phyloP scores from a whole-genome alignment of 2,113 vertebrate species.

The Platichthys stellatus region DNA sequence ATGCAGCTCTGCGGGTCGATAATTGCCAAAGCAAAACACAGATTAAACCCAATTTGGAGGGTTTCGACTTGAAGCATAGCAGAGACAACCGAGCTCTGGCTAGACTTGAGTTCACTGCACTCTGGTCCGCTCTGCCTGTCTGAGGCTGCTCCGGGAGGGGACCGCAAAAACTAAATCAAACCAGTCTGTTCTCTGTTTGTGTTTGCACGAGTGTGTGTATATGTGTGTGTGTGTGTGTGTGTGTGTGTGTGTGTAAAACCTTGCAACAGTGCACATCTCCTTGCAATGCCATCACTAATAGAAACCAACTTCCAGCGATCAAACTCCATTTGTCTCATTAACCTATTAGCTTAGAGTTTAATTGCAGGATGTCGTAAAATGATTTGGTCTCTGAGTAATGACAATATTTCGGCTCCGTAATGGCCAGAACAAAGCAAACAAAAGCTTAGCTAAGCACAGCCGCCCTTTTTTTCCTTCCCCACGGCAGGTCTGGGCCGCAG shows the following conservation, averaged over 20 bases:
- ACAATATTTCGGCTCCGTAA: conserved; percentile 72
- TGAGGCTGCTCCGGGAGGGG: conserved; percentile 61
- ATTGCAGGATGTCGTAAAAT: conserved; percentile 80
- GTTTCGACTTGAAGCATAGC: conserved; percentile 74
- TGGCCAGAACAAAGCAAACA: conserved; percentile 72
- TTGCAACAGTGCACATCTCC: conserved; percentile 54
- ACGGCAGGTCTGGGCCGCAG: conserved; percentile 70
- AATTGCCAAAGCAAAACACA: conserved; percentile 80
- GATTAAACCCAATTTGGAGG: conserved; percentile 77
- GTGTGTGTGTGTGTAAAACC: conserved; percentile 21
- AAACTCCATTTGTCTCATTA: conserved; percentile 77
- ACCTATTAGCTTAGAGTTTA: conserved; percentile 76
- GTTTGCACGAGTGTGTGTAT: conserved; percentile 29
- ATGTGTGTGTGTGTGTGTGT: conserved; percentile 24
- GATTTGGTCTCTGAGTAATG: conserved; percentile 79
- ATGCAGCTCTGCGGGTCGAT: conserved; percentile 68
- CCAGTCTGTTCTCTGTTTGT: conserved; percentile 69
- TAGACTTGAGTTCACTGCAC: conserved; percentile 66
- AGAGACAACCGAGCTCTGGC: conserved; percentile 66
- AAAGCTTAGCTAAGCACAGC: conserved; percentile 58
- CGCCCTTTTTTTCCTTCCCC: conserved; percentile 62
- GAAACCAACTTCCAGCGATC: conserved; percentile 71
- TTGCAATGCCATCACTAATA: conserved; percentile 68
- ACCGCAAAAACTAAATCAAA: conserved; percentile 76
- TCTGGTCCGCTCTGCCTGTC: conserved; percentile 59